phyloP scores from a whole-genome alignment of 2,888 invertebrate species.

The Thereva nobilitata region DNA sequence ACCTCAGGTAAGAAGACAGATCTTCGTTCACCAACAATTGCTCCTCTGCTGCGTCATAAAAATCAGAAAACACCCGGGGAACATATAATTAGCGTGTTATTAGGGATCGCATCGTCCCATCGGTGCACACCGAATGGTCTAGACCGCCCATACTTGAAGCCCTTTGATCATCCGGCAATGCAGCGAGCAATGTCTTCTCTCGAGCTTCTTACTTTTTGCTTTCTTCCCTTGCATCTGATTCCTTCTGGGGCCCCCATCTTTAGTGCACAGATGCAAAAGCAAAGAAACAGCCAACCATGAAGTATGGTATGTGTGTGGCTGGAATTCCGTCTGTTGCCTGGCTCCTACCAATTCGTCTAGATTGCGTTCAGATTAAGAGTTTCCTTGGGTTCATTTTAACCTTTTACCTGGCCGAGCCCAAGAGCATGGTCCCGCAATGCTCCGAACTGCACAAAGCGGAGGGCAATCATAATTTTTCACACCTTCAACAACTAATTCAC shows the following conservation, averaged over 20 bases:
- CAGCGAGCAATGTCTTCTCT: neutral
- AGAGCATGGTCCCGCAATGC: neutral
- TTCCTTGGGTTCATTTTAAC: neutral
- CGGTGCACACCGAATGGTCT: neutral
- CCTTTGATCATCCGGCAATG: neutral
- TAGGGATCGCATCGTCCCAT: neutral
- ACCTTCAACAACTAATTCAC: neutral
- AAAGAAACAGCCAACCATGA: neutral
- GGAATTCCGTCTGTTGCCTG: neutral
- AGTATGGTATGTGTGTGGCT: neutral
- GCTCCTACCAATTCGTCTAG: neutral
- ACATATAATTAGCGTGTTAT: conserved; percentile 1
- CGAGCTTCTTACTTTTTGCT: neutral
- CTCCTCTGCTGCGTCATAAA: neutral
- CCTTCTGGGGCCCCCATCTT: neutral
- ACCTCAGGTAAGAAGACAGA: no score
- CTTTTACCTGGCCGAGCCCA: neutral
- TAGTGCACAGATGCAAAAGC: neutral
- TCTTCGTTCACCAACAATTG: no score
- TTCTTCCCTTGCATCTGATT: neutral
- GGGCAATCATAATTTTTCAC: neutral
- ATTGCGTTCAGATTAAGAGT: no score
- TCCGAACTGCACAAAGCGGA: neutral
- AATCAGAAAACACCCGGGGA: neutral
- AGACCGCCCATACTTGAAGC: neutral